phyloP scores from a whole-genome alignment of 2,113 vertebrate species.

The Gallinago jamesoni region DNA sequence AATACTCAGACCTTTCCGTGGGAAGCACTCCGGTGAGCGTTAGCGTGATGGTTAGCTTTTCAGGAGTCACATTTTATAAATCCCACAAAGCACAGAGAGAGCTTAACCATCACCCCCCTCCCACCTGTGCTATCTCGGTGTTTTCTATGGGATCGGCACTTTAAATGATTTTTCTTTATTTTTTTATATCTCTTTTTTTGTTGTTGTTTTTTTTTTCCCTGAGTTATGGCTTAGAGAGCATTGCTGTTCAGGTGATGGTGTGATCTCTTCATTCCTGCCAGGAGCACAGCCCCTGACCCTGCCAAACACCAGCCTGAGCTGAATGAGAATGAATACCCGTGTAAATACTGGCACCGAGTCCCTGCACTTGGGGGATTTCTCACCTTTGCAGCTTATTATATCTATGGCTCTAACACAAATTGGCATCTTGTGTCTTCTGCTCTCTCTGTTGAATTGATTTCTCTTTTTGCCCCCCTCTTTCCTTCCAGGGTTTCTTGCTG shows the following conservation, averaged over 20 bases:
- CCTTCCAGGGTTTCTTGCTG: background rate
- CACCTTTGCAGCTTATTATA: background rate
- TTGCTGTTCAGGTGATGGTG: background rate
- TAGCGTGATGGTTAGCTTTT: background rate
- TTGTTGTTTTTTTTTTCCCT: background rate
- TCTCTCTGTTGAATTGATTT: background rate
- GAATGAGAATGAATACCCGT: background rate
- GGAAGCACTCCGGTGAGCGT: background rate
- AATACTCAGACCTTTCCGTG: no score
- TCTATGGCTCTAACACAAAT: no score
- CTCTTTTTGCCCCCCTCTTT: background rate
- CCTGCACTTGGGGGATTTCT: background rate
- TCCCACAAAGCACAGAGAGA: background rate
- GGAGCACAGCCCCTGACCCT: rapidly evolving
- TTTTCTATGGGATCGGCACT: background rate
- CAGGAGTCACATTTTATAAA: background rate
- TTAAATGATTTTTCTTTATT: background rate
- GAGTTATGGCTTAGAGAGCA: rapidly evolving
- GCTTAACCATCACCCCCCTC: background rate
- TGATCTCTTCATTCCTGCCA: rapidly evolving
- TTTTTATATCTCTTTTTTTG: background rate
- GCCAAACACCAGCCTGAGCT: background rate
- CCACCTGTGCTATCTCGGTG: no score
- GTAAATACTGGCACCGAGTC: background rate
- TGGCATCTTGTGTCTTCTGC: rapidly evolving